Evolutionary conservation across 1,140 invertebrate species (phyloP).

Genomic region (Trichomalopsis sarcophagae): DNA sequence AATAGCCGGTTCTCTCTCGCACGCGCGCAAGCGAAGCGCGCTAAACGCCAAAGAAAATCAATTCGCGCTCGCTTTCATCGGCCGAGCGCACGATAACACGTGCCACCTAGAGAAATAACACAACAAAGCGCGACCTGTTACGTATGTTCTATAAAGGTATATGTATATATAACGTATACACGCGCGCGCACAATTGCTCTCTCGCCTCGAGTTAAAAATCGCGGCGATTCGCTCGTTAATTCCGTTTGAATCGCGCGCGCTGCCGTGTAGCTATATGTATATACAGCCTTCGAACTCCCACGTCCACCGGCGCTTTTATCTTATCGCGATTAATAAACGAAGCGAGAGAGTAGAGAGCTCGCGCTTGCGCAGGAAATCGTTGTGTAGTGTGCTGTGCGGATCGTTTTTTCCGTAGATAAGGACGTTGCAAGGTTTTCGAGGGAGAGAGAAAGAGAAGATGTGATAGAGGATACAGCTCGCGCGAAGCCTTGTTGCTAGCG

Average conservation of each 20-base stretch:
- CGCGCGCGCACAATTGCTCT: background rate
- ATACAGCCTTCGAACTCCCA: background rate
- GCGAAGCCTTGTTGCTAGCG: too few relatives aligned
- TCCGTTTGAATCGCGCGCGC: background rate
- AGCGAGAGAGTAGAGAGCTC: background rate
- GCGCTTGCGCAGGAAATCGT: background rate
- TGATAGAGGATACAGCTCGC: background rate
- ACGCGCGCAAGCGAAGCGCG: background rate
- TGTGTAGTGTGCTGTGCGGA: background rate
- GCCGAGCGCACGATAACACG: background rate
- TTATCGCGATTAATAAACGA: constrained; percentile 38
- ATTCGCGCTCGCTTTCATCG: constrained; percentile 30
- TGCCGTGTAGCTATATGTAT: background rate
- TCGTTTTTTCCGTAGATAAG: background rate
- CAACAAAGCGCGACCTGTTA: constrained; percentile 30
- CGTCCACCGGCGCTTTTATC: constrained; percentile 13
- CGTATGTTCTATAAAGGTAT: background rate
- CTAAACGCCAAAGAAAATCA: constrained; percentile 29
- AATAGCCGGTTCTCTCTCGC: background rate
- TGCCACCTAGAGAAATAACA: background rate
- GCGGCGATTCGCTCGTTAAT: constrained; percentile 18
- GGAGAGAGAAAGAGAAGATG: background rate
- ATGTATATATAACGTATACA: background rate
- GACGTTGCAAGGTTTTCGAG: background rate
- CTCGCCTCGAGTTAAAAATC: background rate